Evolutionary conservation across 2,888 invertebrate species (phyloP).

Genomic region (Cryptocheilus praepositus): DNA sequence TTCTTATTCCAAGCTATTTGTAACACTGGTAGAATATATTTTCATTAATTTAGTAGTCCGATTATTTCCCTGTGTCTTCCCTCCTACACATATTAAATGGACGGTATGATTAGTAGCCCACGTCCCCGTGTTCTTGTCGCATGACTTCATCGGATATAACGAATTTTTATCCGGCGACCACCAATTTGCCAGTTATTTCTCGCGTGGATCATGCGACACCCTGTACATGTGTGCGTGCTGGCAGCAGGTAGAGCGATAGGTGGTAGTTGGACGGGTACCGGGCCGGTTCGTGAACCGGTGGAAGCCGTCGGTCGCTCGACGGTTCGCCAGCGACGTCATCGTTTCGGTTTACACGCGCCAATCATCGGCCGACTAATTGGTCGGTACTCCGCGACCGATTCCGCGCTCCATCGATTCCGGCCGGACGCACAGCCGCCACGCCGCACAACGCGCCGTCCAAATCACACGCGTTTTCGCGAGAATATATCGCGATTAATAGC

Average conservation of each 20-base stretch:
- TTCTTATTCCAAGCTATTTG: too few species aligned
- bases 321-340: conserved; percentile 69
- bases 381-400: conserved; percentile 68
- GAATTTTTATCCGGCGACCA: too few species aligned
- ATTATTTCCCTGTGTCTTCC: too few species aligned
- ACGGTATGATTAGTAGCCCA: too few species aligned
- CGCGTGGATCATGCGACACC: neutral
- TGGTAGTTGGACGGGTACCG: conserved; percentile 31
- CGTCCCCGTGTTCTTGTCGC: too few species aligned
- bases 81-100: too few species aligned
- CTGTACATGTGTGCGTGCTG: conserved; percentile 6
- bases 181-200: too few species aligned
- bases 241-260: conserved; percentile 21
- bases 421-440: conserved; percentile 20
- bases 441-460: conserved; percentile 21
- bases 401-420: conserved; percentile 57
- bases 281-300: conserved; percentile 53
- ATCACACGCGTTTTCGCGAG: conserved; percentile 62
- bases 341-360: conserved; percentile 71
- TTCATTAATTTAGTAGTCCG: too few species aligned
- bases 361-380: conserved; percentile 73
- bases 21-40: too few species aligned
- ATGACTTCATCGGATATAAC: too few species aligned
- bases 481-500: conserved; percentile 63
- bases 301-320: conserved; percentile 53